A percentile compares a stretch with the other conserved stretches of the same genome.
Conservation (phyloP, 2,113 vertebrate genomes). For the Callopanchax toddi region DNA sequence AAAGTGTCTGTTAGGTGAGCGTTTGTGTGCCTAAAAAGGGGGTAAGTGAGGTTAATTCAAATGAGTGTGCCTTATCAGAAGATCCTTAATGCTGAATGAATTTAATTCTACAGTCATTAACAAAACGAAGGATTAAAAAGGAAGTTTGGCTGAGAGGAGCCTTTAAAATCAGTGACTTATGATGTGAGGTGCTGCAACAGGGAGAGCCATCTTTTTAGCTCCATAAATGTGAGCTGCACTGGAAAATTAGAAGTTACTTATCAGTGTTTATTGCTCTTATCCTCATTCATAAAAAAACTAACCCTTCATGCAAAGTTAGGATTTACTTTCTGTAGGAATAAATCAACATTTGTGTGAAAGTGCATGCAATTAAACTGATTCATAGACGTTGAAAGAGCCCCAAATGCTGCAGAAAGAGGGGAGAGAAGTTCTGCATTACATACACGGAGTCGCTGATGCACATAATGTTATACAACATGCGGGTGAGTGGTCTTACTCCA, state of each 20-base stretch:
- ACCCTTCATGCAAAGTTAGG: slow-evolving; percentile 22
- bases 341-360: slow-evolving; percentile 20
- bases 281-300: slow-evolving; percentile 51
- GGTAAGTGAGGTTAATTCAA: slow-evolving; percentile 50
- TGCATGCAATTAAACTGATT: slow-evolving; percentile 38
- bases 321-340: slow-evolving; percentile 11
- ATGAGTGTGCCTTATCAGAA: slow-evolving; percentile 57
- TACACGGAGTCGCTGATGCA: slow-evolving; percentile 63
- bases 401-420: slow-evolving; percentile 25
- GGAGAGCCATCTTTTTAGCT: slow-evolving; percentile 46
- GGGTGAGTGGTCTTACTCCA: slow-evolving; percentile 54
- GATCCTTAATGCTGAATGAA: slow-evolving; percentile 58
- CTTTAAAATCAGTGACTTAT: slow-evolving; percentile 66
- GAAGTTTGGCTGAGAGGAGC: slow-evolving; percentile 58
- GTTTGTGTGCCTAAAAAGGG: slow-evolving; percentile 53
- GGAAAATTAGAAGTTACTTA: slow-evolving; percentile 50
- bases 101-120: slow-evolving; percentile 61
- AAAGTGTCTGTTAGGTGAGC: slow-evolving; percentile 48
- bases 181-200: slow-evolving; percentile 35
- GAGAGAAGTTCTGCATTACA: slow-evolving; percentile 51
- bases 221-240: slow-evolving; percentile 43
- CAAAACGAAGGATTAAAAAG: slow-evolving; percentile 69
- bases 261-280: slow-evolving; percentile 47
- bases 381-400: slow-evolving; percentile 16
- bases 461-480: slow-evolving; percentile 62